Evolutionary conservation across 2,113 vertebrate species (phyloP), one percentile per base, ranked within the genome.

Genomic region (Rattus norvegicus): DNA sequence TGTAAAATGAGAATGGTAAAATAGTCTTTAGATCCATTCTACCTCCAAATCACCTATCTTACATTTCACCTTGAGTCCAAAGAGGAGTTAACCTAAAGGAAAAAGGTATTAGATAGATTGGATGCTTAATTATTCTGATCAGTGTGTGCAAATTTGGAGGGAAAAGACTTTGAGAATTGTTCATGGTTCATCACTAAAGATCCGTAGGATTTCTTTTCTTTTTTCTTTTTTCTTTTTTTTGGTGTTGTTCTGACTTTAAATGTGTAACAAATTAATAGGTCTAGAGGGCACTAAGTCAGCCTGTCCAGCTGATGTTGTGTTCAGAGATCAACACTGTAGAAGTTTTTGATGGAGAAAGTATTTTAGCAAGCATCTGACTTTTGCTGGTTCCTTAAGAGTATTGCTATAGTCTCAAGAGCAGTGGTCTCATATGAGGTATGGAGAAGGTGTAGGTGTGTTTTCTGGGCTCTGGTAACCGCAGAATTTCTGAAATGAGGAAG

Each of bases 281-380:
- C 67, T 81, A 61, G 52, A 88, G 52, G 83, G 24, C 75, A 88
- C 54, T 89, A 93, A 94, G 36, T 54, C 33, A 91, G 20, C 9
- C 67, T n/a, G 85, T 67, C 26, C 43, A 92, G 17, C 39, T 77
- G 43, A 72, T 36, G 28, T 86, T 43, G 79, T 14, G 33, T 5
- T 87, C 9, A 77, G 52, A 96, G 94, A 22, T 73, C 4, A 92
- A 61, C 9, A 16, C 92, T 92, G 54, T 36, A 93, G 52, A 90
- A 20, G 26, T 93, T 94, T 81, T 90, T n/a, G 77, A 20, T 59
- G 69, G 49, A 92, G 89, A 95, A 94, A 12, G 36, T 47, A 81
- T 56, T 43, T 93, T 94, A 94, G 79, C 91, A 70, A 91, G 49
- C 67, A 61, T 5, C n/a, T 96, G 92, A 94, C 13, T 85, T 54